Percentiles rank a stretch among this genome's conserved stretches.
These are phyloP conservation scores for Kradibia gibbosae DNA, from an alignment of 1,140 invertebrate species.

Conservation along the genomic window DNA sequence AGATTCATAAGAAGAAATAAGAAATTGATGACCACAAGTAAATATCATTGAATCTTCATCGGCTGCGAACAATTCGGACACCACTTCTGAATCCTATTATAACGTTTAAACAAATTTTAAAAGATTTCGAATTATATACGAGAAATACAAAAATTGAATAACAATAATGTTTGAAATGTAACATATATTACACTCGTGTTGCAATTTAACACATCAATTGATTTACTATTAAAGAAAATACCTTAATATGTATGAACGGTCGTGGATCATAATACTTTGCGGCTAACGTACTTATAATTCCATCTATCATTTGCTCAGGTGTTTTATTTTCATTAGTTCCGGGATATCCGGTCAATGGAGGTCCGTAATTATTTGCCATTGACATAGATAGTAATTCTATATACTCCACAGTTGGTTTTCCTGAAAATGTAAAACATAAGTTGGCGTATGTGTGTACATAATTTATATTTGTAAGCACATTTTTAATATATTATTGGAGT, in stretches of 20 bases:
- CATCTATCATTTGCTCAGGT: slow-evolving; percentile 69
- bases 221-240: slow-evolving; percentile 46
- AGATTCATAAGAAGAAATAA: slow-evolving; percentile 63
- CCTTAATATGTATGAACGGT: slow-evolving; percentile 70
- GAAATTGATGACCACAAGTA: slow-evolving; percentile 71
- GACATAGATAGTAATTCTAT: slow-evolving; percentile 67
- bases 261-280: slow-evolving; percentile 63
- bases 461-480: background rate
- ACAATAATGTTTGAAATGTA: too few species aligned
- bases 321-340: slow-evolving; percentile 65
- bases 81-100: slow-evolving; percentile 62
- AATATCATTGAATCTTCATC: slow-evolving; percentile 69
- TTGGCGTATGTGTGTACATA: background rate
- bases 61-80: slow-evolving; percentile 63
- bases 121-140: too few species aligned
- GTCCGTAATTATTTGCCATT: slow-evolving; percentile 66
- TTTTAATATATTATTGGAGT: background rate
- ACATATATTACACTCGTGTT: too few species aligned
- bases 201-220: too few species aligned
- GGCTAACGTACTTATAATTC: slow-evolving; percentile 66
- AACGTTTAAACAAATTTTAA: too few species aligned
- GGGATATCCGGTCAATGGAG: slow-evolving; percentile 66
- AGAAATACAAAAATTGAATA: too few species aligned
- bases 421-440: slow-evolving; percentile 52
- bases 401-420: slow-evolving; percentile 67